Evolutionary conservation across 2,888 invertebrate genomes (phyloP).

Genomic region (Cataglyphis livida): DNA sequence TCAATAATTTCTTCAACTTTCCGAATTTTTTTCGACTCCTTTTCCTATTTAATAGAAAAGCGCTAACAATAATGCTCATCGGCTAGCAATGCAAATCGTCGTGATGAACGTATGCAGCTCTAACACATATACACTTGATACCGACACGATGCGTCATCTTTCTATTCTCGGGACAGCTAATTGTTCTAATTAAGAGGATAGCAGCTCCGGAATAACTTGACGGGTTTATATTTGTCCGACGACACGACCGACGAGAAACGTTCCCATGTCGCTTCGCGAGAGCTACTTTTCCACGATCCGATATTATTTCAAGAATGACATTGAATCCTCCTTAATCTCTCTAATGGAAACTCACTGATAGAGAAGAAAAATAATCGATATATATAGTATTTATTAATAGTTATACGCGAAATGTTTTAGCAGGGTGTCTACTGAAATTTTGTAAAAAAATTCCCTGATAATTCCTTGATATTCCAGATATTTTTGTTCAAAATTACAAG

Average conservation of each 20-base stretch:
- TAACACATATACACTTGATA: constrained; percentile 36
- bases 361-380: background rate
- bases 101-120: constrained; percentile 38
- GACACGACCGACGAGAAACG: constrained; percentile 74
- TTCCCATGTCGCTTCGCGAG: constrained; percentile 75
- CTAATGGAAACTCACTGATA: background rate
- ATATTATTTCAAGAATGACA: background rate
- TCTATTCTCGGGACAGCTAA: constrained; percentile 81
- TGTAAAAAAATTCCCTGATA: too few species aligned
- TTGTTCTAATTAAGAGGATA: constrained; percentile 83
- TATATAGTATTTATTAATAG: background rate
- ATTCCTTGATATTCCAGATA: too few species aligned
- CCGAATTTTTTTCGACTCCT: background rate
- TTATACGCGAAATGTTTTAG: background rate
- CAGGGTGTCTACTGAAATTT: too few species aligned
- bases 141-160: constrained; percentile 73
- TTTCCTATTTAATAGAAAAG: background rate
- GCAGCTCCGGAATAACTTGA: constrained; percentile 80
- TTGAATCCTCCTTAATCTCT: background rate
- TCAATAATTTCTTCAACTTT: background rate
- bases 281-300: constrained; percentile 8
- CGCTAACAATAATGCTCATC: background rate
- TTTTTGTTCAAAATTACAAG: too few species aligned
- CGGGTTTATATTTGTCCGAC: constrained; percentile 80
- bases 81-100: background rate